Evolutionary conservation across 2,888 invertebrate genomes (phyloP), one percentile per base, ranked within the genome.

Genomic region (Sphecodes monilicornis): DNA sequence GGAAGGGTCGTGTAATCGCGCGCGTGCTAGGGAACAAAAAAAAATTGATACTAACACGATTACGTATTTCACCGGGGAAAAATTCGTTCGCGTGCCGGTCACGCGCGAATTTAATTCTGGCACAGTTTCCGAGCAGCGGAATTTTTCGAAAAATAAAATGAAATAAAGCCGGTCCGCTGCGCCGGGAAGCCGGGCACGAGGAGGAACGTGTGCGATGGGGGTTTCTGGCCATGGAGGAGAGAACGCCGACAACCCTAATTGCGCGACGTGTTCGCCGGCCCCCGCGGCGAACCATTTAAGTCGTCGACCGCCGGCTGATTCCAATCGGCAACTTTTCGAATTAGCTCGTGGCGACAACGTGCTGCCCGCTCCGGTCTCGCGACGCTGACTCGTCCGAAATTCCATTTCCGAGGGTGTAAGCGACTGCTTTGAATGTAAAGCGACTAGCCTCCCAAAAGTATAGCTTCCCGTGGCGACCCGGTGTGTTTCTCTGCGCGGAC

Each of bases 21-120:
- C 29, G 22, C 36, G 75, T 66, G 46, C 26, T n/a, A 8, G 41
- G n/a, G 16, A 71, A 32, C 32, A 32, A 70, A 54, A 43, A 75
- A 79, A 79, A 78, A 82, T 82, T 85, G 78, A 85, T 85, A 78
- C 82, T 74, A 85, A 85, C 78, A 10, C 66, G 78, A 85, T 86
- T 77, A 85, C 75, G 66, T 80, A 85, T 77, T 82, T 80, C 76
- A n/a, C 29, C 54, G 57, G 39, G 41, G 78, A 78, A 73, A 81
- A 74, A 85, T 86, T 85, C 66, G 78, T 85, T 86, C 81, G 78
- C 73, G 73, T 81, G 80, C 86, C 68, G 77, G 82, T 86, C 86
- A 86, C 86, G 86, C 54, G 76, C 78, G 85, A 86, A 82, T 86
- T 86, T 86, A 78, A 86, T 86, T 86, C 86, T 77, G 81, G 78